A percentile compares a stretch with the other conserved stretches of the same genome.
These are phyloP conservation scores for Trogon melanurus DNA, from an alignment of 2,113 vertebrate species.

Conservation along the genomic window DNA sequence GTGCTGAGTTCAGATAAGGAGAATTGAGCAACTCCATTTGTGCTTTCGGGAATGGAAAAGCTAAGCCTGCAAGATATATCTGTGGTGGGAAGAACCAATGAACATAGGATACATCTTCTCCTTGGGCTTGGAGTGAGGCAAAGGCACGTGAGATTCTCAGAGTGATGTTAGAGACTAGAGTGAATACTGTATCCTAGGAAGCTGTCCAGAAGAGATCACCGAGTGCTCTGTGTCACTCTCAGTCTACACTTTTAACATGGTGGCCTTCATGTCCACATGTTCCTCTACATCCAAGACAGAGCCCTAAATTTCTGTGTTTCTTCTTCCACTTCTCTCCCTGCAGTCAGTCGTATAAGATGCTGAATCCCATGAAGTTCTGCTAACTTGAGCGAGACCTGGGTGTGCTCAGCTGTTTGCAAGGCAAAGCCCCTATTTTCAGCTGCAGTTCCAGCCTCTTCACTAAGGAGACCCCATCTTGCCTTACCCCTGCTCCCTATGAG, in stretches of 20 bases:
- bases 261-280: background rate
- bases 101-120: fast-evolving
- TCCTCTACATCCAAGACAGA: background rate
- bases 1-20: background rate
- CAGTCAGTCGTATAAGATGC: background rate
- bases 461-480: background rate
- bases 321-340: background rate
- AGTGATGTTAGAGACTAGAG: background rate
- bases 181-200: background rate
- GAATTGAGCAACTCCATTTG: background rate
- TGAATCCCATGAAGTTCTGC: background rate
- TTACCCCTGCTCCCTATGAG: background rate
- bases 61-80: background rate
- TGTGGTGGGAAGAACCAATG: background rate
- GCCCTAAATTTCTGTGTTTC: background rate
- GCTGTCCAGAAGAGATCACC: background rate
- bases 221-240: background rate
- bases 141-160: background rate
- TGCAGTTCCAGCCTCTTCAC: background rate
- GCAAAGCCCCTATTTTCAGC: background rate
- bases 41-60: background rate
- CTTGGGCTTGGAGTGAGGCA: background rate
- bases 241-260: background rate
- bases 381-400: background rate
- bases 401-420: background rate